A percentile compares a stretch with the other conserved stretches of the same genome.
Evolutionary conservation across 2,113 vertebrate species (phyloP).

Genomic region (Tyto alba): DNA sequence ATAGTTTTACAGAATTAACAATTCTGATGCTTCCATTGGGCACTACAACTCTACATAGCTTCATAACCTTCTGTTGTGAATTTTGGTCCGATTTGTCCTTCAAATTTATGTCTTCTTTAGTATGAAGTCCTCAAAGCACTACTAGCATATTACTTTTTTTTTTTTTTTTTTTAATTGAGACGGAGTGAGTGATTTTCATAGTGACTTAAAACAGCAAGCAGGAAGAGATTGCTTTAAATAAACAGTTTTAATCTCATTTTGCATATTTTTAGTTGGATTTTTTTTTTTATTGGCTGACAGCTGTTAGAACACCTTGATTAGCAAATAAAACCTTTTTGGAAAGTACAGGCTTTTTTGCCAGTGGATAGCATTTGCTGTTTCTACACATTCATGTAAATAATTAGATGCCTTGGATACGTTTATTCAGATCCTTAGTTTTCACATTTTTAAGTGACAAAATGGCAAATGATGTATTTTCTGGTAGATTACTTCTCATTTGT

Average conservation of each 20-base stretch:
- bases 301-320: background rate
- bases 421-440: background rate
- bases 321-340: background rate
- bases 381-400: background rate
- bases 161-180: background rate
- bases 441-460: background rate
- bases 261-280: background rate
- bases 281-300: background rate
- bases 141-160: accelerated
- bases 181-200: background rate
- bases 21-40: background rate
- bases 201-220: background rate
- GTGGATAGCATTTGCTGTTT: background rate
- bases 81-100: background rate
- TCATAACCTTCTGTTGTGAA: background rate
- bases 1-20: background rate
- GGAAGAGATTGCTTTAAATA: background rate
- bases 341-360: background rate
- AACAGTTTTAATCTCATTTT: background rate
- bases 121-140: background rate
- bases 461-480: background rate
- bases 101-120: background rate
- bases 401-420: background rate
- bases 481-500: background rate
- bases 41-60: background rate